Percentiles rank a stretch among this genome's conserved stretches.
These are phyloP conservation scores for Nycticryphes semicollaris DNA, from an alignment of 2,113 vertebrate genomes.

Conservation along the genomic window DNA sequence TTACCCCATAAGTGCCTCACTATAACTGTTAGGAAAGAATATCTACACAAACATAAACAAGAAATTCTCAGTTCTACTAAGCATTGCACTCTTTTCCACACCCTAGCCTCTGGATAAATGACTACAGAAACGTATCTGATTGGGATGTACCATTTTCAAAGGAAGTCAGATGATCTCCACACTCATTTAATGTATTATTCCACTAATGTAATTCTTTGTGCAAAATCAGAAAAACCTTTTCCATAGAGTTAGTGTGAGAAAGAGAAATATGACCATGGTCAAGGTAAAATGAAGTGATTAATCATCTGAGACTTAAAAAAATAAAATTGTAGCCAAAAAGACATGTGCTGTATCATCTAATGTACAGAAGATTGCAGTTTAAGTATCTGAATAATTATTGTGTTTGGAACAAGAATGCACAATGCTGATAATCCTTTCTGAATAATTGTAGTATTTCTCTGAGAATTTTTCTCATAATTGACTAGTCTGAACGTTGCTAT, in stretches of 20 bases:
- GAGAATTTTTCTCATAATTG: constrained; percentile 32
- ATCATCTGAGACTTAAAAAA: neutral
- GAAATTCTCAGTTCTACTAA: neutral
- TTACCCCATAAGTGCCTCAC: neutral
- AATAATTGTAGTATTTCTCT: constrained; percentile 46
- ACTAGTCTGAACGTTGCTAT: constrained; percentile 47
- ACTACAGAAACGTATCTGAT: neutral
- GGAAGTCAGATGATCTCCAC: neutral
- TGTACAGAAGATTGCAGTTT: constrained; percentile 54
- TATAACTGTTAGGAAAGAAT: neutral
- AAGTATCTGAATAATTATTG: constrained; percentile 61
- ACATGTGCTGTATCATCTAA: neutral
- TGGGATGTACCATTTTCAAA: neutral
- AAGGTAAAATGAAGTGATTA: constrained; percentile 13
- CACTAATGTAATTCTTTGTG: neutral
- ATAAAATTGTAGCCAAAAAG: neutral
- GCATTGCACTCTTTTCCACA: neutral
- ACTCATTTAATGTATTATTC: neutral
- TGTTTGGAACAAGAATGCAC: constrained; percentile 37
- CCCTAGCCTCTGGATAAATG: neutral
- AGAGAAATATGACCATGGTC: neutral
- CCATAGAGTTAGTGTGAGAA: neutral
- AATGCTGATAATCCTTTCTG: constrained; percentile 32
- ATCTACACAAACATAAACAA: neutral
- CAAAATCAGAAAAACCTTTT: neutral